A percentile compares a stretch with the other conserved stretches of the same genome.
Conservation (phyloP, 1,140 invertebrate genomes). For the Tetramorium alpestre region DNA sequence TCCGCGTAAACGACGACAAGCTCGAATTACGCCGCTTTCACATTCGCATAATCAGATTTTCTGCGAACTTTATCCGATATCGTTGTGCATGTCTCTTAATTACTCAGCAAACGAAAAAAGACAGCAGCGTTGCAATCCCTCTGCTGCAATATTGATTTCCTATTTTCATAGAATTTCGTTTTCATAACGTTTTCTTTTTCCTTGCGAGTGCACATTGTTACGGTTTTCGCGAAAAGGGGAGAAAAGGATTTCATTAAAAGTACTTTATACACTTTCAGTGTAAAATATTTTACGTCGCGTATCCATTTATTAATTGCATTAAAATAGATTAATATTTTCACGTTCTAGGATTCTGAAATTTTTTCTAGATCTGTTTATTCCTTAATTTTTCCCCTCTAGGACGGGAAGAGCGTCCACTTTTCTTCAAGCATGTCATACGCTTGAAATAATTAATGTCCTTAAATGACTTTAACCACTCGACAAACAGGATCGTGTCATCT, state of each 20-base stretch:
- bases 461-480: background rate
- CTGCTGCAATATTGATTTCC: slow-evolving; percentile 32
- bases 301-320: slow-evolving; percentile 2
- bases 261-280: background rate
- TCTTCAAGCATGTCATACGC: background rate
- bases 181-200: background rate
- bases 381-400: background rate
- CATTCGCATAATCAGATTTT: slow-evolving; percentile 38
- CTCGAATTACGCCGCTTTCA: slow-evolving; percentile 25
- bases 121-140: background rate
- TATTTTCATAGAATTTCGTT: slow-evolving; percentile 39
- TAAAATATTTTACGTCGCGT: background rate
- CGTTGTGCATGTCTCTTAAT: background rate
- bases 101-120: background rate
- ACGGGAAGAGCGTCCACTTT: background rate
- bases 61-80: background rate
- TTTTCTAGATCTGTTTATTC: background rate
- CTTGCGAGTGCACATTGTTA: slow-evolving; percentile 7
- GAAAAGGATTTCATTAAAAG: slow-evolving; percentile 3
- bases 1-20: slow-evolving; percentile 1
- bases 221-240: background rate
- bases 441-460: background rate
- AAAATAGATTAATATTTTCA: slow-evolving; percentile 13
- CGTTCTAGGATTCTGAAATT: background rate
- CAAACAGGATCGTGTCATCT: background rate